Base-by-base conservation (phyloP, 37 sponge, comb jelly and placozoan genomes). In the Haliclona indistincta region DNA sequence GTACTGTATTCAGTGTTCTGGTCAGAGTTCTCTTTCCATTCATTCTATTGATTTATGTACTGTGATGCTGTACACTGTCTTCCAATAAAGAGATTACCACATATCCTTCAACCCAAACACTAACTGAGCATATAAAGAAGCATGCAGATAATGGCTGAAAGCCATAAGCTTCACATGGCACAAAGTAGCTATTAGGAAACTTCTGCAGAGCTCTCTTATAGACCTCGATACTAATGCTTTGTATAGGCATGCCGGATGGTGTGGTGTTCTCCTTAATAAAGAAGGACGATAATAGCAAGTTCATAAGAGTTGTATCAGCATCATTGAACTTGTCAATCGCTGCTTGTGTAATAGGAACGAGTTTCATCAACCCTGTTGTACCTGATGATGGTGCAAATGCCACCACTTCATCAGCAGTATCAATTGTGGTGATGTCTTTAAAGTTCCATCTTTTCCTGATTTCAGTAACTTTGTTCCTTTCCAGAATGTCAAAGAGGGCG, bases 61-160 rank as follows among this genome's bases (percentile, higher is more conserved):
- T n/a, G n/a, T n/a, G n/a, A n/a, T n/a, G n/a, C n/a, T n/a, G n/a
- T n/a, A n/a, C n/a, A n/a, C n/a, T n/a, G n/a, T n/a, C n/a, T n/a
- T n/a, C n/a, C n/a, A n/a, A n/a, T n/a, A n/a, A n/a, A n/a, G n/a
- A n/a, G n/a, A n/a, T n/a, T n/a, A n/a, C n/a, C n/a, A n/a, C n/a
- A n/a, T n/a, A n/a, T n/a, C 28, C 63, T 61, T 61, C 28, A 61
- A 61, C 32, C 63, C 63, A 61, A 61, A 61, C 10, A 61, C 19
- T 23, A 61, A 19, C 28, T 61, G 63, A 11, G 15, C 63, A 28
- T 61, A 61, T 19, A 61, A 28, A 61, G 63, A 10, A n/a, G n/a
- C n/a, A n/a, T 28, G 28, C 32, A 10, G 63, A n/a, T 61, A 61
- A 28, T n/a, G 63, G 28, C 15, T 28, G 8, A n/a, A 61, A 19